A percentile compares a stretch with the other conserved stretches of the same genome.
These are phyloP conservation scores for Acanthiza pusilla DNA, from an alignment of 2,797 vertebrate species.

Conservation along the genomic window DNA sequence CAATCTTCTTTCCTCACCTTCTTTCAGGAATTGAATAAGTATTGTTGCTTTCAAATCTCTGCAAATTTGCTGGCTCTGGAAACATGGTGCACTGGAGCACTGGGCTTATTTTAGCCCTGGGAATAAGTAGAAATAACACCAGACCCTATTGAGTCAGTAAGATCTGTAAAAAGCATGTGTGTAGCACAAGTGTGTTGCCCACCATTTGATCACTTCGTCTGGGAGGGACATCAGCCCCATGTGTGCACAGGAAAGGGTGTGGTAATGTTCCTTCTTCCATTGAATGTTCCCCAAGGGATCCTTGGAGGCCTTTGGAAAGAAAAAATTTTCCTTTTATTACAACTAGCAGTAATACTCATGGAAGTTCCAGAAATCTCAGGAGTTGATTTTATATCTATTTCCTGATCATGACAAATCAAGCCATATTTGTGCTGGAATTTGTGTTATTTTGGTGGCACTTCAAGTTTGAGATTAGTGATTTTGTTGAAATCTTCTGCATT, in stretches of 20 bases:
- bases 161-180: background rate
- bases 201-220: background rate
- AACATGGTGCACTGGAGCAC: background rate
- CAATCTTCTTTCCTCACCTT: background rate
- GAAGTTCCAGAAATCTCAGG: background rate
- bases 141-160: background rate
- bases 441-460: background rate
- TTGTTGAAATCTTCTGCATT: background rate
- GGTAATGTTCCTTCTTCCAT: background rate
- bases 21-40: background rate
- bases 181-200: no score
- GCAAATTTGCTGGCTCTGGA: background rate
- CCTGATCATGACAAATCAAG: background rate
- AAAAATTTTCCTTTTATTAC: background rate
- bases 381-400: background rate
- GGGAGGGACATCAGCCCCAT: background rate
- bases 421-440: background rate
- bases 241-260: rapidly evolving
- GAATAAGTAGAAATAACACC: background rate
- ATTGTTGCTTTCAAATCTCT: background rate
- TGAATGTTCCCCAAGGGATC: background rate
- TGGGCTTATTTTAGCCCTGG: background rate
- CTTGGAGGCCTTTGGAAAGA: background rate
- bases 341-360: background rate
- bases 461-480: background rate